These are phyloP conservation scores for Ricordea florida DNA, from an alignment of 92 coral and sea anemone species.

Conservation along the genomic window DNA sequence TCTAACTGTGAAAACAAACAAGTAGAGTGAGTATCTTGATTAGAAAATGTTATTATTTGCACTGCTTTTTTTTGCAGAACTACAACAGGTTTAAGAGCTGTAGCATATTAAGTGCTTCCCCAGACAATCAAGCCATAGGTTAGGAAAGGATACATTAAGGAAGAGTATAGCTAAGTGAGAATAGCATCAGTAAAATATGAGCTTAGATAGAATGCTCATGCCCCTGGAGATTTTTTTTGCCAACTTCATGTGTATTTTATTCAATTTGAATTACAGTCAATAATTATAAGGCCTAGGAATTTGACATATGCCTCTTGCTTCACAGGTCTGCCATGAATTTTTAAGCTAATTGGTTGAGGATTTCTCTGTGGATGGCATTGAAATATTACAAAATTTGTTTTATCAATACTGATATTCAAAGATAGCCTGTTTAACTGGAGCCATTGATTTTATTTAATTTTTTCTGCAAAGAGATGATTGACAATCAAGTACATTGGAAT, in stretches of 20 bases:
- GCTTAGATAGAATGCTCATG: not conserved
- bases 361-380: too few relatives aligned
- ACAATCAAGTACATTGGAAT: constrained; percentile 19
- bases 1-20: not conserved
- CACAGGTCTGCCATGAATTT: not conserved
- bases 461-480: constrained; percentile 50
- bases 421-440: not conserved
- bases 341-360: too few relatives aligned
- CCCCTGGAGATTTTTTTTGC: constrained; percentile 12
- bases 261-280: not conserved
- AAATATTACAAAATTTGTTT: too few relatives aligned
- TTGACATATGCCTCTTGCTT: too few relatives aligned
- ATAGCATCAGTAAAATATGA: not conserved
- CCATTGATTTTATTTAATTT: not conserved
- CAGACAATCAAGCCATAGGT: not conserved
- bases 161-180: not conserved
- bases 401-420: too few relatives aligned
- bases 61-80: not conserved
- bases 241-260: too few relatives aligned
- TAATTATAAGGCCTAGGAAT: too few relatives aligned
- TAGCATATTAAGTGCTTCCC: not conserved
- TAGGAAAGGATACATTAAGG: not conserved
- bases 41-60: too few relatives aligned
- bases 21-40: not conserved
- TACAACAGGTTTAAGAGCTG: too few relatives aligned